These are phyloP conservation scores for Drosophila prolongata DNA, from an alignment of 2,888 invertebrate species.

Conservation along the genomic window DNA sequence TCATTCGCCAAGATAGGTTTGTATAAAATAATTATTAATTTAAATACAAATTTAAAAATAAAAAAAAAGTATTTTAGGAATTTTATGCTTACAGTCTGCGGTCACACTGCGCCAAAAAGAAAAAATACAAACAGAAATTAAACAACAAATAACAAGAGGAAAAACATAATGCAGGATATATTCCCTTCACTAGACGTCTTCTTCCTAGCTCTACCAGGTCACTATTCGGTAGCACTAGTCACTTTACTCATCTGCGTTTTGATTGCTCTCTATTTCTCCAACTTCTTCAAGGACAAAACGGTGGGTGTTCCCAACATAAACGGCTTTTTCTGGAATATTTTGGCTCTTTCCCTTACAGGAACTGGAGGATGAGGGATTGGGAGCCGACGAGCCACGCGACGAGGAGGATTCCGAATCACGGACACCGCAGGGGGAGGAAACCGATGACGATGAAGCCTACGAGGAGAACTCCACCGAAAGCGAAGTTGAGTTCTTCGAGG, in stretches of 20 bases:
- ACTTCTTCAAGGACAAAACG: slow-evolving; percentile 59
- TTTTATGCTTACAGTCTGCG: background rate
- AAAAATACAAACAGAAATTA: slow-evolving; percentile 18
- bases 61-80: background rate
- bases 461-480: slow-evolving; percentile 55
- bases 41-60: too few relatives aligned
- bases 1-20: too few relatives aligned
- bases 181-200: slow-evolving; percentile 25
- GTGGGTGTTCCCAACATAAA: slow-evolving; percentile 50
- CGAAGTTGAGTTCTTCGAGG: slow-evolving; percentile 46
- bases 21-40: too few relatives aligned
- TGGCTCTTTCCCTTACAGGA: slow-evolving; percentile 41
- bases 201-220: slow-evolving; percentile 62
- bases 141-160: slow-evolving; percentile 13
- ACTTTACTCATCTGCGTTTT: slow-evolving; percentile 71
- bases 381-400: slow-evolving; percentile 54
- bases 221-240: slow-evolving; percentile 63
- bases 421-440: slow-evolving; percentile 20
- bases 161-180: slow-evolving; percentile 17
- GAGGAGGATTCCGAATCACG: slow-evolving; percentile 51
- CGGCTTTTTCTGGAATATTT: background rate
- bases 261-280: slow-evolving; percentile 70
- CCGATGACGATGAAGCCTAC: slow-evolving; percentile 61
- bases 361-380: slow-evolving; percentile 68
- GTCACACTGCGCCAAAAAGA: slow-evolving; percentile 21